Evolutionary conservation across 2,113 vertebrate genomes (phyloP).

Genomic region (Pterophyllum scalare): DNA sequence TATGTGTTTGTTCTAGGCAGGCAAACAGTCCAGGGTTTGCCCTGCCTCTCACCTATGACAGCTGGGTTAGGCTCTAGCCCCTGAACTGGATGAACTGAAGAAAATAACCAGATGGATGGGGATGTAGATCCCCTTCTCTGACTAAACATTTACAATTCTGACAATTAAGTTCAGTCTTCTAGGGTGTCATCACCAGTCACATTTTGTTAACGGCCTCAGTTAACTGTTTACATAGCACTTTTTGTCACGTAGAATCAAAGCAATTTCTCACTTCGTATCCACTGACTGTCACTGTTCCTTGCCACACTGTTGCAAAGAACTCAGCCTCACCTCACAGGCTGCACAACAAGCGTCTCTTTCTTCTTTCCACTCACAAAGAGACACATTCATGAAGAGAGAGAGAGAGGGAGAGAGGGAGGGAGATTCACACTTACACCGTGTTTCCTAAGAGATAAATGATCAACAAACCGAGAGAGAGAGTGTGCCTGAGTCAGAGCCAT

Average conservation of each 20-base stretch:
- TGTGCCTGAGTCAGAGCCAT: slow-evolving; percentile 39
- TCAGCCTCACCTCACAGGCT: slow-evolving; percentile 37
- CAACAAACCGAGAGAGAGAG: slow-evolving; percentile 65
- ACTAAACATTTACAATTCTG: too few species aligned
- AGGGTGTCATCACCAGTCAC: not conserved
- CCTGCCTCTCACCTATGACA: not conserved
- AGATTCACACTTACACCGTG: slow-evolving; percentile 58
- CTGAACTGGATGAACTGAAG: not conserved
- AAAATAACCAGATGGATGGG: not conserved
- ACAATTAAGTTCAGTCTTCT: not conserved
- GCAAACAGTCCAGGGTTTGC: too few species aligned
- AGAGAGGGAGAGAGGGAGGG: slow-evolving; percentile 18
- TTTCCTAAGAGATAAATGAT: slow-evolving; percentile 73
- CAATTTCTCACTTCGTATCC: slow-evolving; percentile 28
- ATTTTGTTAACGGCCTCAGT: slow-evolving; percentile 1
- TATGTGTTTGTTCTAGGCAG: too few species aligned
- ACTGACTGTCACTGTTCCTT: slow-evolving; percentile 44
- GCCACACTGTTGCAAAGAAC: slow-evolving; percentile 28
- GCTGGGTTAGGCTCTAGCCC: not conserved
- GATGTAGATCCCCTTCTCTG: not conserved
- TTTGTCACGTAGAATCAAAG: slow-evolving; percentile 35
- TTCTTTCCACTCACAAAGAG: slow-evolving; percentile 75
- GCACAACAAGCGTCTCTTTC: slow-evolving; percentile 80
- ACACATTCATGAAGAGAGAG: slow-evolving; percentile 67
- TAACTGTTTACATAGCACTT: not conserved